Conservation (phyloP, 2,888 invertebrate genomes). For the Gymnosoma rotundatum region DNA sequence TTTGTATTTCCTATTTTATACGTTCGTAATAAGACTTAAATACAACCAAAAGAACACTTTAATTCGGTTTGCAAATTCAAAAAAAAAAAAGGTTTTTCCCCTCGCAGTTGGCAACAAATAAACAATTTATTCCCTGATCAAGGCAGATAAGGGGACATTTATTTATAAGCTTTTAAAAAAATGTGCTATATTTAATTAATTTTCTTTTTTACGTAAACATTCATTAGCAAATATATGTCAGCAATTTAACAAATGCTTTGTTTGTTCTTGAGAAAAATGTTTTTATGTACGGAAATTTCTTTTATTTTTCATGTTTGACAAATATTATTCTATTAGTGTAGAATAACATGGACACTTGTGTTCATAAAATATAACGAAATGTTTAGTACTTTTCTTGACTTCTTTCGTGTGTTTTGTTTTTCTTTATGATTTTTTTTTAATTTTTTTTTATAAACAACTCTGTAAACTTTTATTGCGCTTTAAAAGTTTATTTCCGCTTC, state of each 20-base stretch:
- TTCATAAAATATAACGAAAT: slow-evolving; percentile 55
- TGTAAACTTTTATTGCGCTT: slow-evolving; percentile 70
- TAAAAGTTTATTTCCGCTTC: slow-evolving; percentile 71
- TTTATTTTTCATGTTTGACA: slow-evolving; percentile 35
- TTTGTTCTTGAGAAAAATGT: background rate
- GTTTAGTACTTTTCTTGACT: slow-evolving; percentile 29
- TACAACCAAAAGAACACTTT: too few relatives aligned
- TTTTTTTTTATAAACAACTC: slow-evolving; percentile 48
- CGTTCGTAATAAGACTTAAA: too few relatives aligned
- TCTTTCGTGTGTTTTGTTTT: slow-evolving; percentile 28
- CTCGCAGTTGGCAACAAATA: too few relatives aligned
- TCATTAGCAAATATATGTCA: background rate
- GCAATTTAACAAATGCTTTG: background rate
- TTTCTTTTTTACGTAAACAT: background rate
- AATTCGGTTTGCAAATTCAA: too few relatives aligned
- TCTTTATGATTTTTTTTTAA: slow-evolving; percentile 19
- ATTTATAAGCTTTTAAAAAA: too few relatives aligned
- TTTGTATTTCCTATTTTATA: too few relatives aligned
- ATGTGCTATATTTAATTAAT: background rate
- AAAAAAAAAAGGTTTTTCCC: too few relatives aligned
- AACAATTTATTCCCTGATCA: too few relatives aligned
- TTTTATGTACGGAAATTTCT: background rate
- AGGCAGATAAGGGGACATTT: background rate
- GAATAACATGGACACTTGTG: slow-evolving; percentile 67
- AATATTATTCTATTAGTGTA: slow-evolving; percentile 54